Conservation (phyloP, 2,113 vertebrate genomes). For the Microtus montanus region DNA sequence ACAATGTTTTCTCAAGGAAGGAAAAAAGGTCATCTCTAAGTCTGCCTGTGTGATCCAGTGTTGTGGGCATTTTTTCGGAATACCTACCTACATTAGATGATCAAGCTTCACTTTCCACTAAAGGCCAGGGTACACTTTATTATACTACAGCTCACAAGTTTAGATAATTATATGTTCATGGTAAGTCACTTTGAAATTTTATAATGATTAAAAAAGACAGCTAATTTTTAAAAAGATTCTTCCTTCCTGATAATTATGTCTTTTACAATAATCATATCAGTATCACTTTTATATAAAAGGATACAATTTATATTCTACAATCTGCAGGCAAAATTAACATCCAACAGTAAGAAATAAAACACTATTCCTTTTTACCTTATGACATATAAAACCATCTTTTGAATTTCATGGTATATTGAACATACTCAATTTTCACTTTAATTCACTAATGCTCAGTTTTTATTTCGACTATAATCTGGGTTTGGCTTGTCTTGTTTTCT, state of each 20-base stretch:
- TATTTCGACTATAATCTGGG: slow-evolving; percentile 18
- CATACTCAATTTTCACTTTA: slow-evolving; percentile 51
- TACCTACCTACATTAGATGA: neutral
- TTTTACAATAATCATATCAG: slow-evolving; percentile 31
- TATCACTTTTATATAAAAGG: neutral
- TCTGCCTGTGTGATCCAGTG: slow-evolving; percentile 43
- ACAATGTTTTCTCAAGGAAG: slow-evolving; percentile 68
- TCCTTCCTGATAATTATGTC: slow-evolving; percentile 40
- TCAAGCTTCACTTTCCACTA: slow-evolving; percentile 28
- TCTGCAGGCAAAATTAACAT: neutral
- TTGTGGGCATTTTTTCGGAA: slow-evolving; percentile 23
- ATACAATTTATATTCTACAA: neutral
- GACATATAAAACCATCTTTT: slow-evolving; percentile 5
- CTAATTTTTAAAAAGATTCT: slow-evolving; percentile 32
- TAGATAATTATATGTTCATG: neutral
- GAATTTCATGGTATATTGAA: slow-evolving; percentile 24
- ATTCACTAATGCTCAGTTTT: slow-evolving; percentile 49
- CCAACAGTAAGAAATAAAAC: slow-evolving; percentile 23
- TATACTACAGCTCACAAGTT: neutral
- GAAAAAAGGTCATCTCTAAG: slow-evolving; percentile 65
- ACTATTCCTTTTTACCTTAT: neutral
- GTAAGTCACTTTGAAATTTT: slow-evolving; percentile 45
- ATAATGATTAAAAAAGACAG: neutral
- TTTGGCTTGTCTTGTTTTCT: slow-evolving; percentile 59
- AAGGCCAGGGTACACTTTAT: neutral